Base-by-base conservation (phyloP, 2,113 vertebrate genomes). In the Merops nubicus region DNA sequence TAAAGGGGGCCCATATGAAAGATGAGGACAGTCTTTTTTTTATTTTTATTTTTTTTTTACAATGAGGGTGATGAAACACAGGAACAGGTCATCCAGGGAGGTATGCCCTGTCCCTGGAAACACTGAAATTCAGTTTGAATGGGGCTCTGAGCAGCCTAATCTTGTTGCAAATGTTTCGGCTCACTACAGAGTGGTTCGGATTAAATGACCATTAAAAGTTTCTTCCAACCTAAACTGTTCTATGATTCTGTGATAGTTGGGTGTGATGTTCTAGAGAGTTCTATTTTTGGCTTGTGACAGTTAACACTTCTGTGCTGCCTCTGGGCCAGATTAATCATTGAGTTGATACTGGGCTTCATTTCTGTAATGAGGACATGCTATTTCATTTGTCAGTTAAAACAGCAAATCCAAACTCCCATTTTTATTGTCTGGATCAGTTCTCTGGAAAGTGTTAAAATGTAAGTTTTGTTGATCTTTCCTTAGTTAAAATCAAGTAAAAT, bases 381-480 rank as follows among this genome's bases (percentile, higher is more conserved):
- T 75, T 85, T 40, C 16, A 43, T 84, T 91, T 94, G 53, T 89
- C 67, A 95, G 20, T 91, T 89, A 91, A 82, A 85, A 56, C 25
- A 88, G 53, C 25, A 93, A 91, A 80, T 92, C 80, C 51, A 94
- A 84, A 75, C 33, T 67, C 12, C 12, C 33, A 11, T 25, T 94
- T 87, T 74, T 86, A 81, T 91, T 84, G 21, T 84, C 73, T 62
- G 47, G 50, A 78, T 63, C 40, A 26, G 11, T 87, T 95, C 48
- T 47, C 56, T 72, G n/a, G 68, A 90, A 96, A 91, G 72, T 36
- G 62, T 42, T 33, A 74, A 95, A 80, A 64, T 86, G 50, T 43
- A 73, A 65, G 31, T 70, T 90, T 82, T 19, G 75, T 62, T 91
- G 64, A 72, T 70, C n/a, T 91, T 87, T 92, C 60, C 90, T 64